Evolutionary conservation across 2,797 vertebrate species (phyloP).

Genomic region (Helostoma temminkii): DNA sequence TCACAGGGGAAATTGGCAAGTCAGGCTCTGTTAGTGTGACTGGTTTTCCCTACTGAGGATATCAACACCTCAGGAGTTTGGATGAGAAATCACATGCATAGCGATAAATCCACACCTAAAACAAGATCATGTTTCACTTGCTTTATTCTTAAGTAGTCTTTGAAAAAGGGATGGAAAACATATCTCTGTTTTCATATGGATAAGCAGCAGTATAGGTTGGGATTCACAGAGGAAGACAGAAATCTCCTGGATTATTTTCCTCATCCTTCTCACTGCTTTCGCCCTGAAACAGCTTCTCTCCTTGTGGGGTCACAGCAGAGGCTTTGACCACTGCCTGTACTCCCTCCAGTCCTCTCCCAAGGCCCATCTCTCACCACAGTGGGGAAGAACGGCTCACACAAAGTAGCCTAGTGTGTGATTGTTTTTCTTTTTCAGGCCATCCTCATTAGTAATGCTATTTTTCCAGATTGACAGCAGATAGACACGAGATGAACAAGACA

Average conservation of each 20-base stretch:
- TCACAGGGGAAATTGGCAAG: conserved; percentile 18
- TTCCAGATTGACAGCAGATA: conserved; percentile 17
- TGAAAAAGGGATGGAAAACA: neutral
- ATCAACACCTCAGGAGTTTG: neutral
- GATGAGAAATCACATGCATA: neutral
- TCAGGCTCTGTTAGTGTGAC: conserved; percentile 27
- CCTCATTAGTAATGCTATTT: conserved; percentile 23
- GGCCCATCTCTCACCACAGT: conserved; percentile 25
- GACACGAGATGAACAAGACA: conserved; percentile 16
- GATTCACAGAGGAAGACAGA: conserved; percentile 31
- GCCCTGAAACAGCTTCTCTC: conserved; percentile 48
- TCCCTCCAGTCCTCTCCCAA: conserved; percentile 55
- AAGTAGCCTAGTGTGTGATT: conserved; percentile 24
- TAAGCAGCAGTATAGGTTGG: conserved; percentile 17
- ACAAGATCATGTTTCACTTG: neutral
- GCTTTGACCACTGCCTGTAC: conserved; percentile 68
- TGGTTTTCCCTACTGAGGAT: conserved; percentile 7
- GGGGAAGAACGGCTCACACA: conserved; percentile 39
- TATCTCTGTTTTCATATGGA: conserved; percentile 31
- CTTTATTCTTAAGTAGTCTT: neutral
- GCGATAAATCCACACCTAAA: conserved; percentile 1
- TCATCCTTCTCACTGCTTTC: conserved; percentile 22
- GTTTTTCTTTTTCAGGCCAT: neutral
- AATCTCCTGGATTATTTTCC: conserved; percentile 44
- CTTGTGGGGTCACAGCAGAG: conserved; percentile 65